Evolutionary conservation across 2,888 invertebrate genomes (phyloP).

Genomic region (Pseudanteris insignis): DNA sequence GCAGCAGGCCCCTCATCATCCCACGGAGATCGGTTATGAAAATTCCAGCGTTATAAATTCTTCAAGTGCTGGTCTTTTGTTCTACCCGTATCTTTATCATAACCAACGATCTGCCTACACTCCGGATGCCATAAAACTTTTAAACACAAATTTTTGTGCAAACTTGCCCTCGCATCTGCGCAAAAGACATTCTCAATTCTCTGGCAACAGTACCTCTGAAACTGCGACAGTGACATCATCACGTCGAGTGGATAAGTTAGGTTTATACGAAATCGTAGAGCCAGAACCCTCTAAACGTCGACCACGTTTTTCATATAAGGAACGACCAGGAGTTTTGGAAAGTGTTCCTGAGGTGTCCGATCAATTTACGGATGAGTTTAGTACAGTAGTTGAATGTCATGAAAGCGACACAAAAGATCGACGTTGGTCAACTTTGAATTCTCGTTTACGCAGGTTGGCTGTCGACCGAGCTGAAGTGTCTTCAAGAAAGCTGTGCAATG

Average conservation of each 20-base stretch:
- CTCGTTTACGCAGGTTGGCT: slow-evolving; percentile 28
- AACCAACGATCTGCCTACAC: slow-evolving; percentile 35
- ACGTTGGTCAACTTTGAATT: slow-evolving; percentile 30
- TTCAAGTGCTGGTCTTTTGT: slow-evolving; percentile 37
- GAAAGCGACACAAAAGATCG: slow-evolving; percentile 50
- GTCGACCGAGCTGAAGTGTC: slow-evolving; percentile 24
- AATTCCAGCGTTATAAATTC: slow-evolving; percentile 50
- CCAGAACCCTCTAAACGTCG: slow-evolving; percentile 43
- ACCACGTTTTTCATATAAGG: slow-evolving; percentile 31
- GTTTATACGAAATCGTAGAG: slow-evolving; percentile 57
- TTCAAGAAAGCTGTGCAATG: slow-evolving; percentile 5
- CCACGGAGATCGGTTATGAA: slow-evolving; percentile 64
- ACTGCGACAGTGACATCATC: slow-evolving; percentile 50
- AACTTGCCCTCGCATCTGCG: slow-evolving; percentile 48
- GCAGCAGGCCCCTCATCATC: slow-evolving; percentile 61
- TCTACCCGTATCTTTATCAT: slow-evolving; percentile 42
- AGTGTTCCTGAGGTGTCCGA: slow-evolving; percentile 61
- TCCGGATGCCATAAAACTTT: slow-evolving; percentile 28
- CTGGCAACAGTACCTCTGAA: slow-evolving; percentile 46
- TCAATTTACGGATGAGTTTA: slow-evolving; percentile 40
- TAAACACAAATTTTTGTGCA: slow-evolving; percentile 48
- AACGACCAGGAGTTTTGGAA: slow-evolving; percentile 51
- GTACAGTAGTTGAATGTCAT: slow-evolving; percentile 47
- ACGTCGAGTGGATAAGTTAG: slow-evolving; percentile 60
- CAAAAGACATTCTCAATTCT: slow-evolving; percentile 40